A percentile compares a stretch with the other conserved stretches of the same genome.
Conservation (phyloP, 1,140 invertebrate genomes). For the Plectus sambesii region DNA sequence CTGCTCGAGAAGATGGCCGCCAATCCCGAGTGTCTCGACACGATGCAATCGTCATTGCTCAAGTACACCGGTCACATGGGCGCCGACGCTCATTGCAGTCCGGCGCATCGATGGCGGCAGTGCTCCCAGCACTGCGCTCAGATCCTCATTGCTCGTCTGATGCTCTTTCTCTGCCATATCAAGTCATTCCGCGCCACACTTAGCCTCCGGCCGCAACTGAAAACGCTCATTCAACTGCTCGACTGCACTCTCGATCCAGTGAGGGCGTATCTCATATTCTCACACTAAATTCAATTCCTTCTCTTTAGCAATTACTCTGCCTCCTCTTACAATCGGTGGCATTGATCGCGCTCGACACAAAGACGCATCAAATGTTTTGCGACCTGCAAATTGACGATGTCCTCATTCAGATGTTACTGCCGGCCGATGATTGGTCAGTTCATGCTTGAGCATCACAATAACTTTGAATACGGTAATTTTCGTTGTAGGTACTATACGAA, state of each 20-base stretch:
- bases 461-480: slow-evolving; percentile 12
- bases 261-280: slow-evolving; percentile 15
- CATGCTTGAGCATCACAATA: background rate
- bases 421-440: slow-evolving; percentile 58
- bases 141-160: slow-evolving; percentile 45
- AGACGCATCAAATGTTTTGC: slow-evolving; percentile 52
- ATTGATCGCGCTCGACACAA: slow-evolving; percentile 55
- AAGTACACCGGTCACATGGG: slow-evolving; percentile 52
- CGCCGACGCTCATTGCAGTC: slow-evolving; percentile 33
- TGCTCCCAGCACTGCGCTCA: slow-evolving; percentile 61
- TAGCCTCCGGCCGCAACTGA: slow-evolving; percentile 33
- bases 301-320: slow-evolving; percentile 57
- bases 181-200: slow-evolving; percentile 33
- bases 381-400: slow-evolving; percentile 58
- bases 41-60: slow-evolving; percentile 22
- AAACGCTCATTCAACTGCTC: slow-evolving; percentile 36
- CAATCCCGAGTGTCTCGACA: slow-evolving; percentile 56
- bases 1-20: slow-evolving; percentile 50
- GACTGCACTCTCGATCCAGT: slow-evolving; percentile 43
- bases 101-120: slow-evolving; percentile 52
- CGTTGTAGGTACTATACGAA: slow-evolving; percentile 58
- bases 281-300: slow-evolving; percentile 27
- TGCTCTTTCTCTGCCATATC: slow-evolving; percentile 23
- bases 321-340: slow-evolving; percentile 59
- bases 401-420: slow-evolving; percentile 58